Conservation (phyloP, 2,113 vertebrate genomes). For the Microcebus jonahi region DNA sequence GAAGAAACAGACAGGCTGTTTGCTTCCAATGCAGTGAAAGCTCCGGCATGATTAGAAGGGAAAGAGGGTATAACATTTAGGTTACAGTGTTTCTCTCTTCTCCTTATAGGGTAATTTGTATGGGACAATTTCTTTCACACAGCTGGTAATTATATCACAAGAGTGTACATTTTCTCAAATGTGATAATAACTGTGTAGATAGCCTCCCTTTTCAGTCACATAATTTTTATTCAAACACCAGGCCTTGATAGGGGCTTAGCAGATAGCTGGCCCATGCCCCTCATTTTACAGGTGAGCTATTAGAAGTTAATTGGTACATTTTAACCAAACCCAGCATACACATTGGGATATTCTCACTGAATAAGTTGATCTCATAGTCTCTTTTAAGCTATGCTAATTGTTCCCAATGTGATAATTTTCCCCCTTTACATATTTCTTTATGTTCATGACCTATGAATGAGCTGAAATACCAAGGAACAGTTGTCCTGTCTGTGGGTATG, state of each 20-base stretch:
- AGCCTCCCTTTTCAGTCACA: conserved; percentile 31
- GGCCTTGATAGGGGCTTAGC: neutral
- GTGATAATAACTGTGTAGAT: neutral
- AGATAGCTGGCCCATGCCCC: neutral
- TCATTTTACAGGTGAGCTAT: conserved; percentile 33
- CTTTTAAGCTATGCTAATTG: conserved; percentile 1
- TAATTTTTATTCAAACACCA: neutral
- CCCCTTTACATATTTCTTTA: conserved; percentile 4
- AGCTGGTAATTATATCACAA: neutral
- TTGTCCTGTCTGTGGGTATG: conserved; percentile 36
- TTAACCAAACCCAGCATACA: neutral
- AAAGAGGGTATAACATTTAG: neutral
- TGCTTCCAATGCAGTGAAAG: neutral
- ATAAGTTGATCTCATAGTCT: neutral
- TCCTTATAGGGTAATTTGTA: neutral
- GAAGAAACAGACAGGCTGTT: neutral
- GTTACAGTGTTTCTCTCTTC: neutral
- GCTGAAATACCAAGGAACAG: conserved; percentile 44
- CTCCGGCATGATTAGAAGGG: neutral
- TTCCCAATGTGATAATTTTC: neutral
- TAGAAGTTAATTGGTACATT: conserved; percentile 20
- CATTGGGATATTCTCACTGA: neutral
- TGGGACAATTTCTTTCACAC: conserved; percentile 13
- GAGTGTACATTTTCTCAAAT: neutral
- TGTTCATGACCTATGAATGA: conserved; percentile 27